phyloP scores from a whole-genome alignment of 2,113 vertebrate genomes.

The Rousettus leschenaultii region DNA sequence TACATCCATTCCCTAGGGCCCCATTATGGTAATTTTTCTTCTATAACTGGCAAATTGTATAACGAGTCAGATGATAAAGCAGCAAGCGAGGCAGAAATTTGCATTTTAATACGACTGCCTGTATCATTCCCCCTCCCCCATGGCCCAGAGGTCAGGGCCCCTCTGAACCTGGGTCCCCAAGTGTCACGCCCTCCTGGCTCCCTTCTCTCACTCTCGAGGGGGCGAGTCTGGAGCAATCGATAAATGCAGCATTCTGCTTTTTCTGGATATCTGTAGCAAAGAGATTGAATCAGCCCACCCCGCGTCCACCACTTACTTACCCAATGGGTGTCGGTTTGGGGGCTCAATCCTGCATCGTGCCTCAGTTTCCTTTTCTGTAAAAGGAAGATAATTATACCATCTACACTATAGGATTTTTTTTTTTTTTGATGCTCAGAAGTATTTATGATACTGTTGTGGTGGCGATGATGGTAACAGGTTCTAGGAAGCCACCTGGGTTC shows the following conservation, averaged over 20 bases:
- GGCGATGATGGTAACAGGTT: not conserved
- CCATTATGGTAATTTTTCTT: slow-evolving; percentile 90
- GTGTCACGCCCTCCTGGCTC: not conserved
- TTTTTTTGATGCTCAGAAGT: not conserved
- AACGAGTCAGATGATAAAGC: slow-evolving; percentile 89
- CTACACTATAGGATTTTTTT: too few species aligned
- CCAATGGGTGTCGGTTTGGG: not conserved
- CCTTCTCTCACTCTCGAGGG: not conserved
- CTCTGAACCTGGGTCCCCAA: not conserved
- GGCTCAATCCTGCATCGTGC: not conserved
- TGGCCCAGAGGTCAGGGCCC: slow-evolving; percentile 47
- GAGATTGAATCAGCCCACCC: not conserved
- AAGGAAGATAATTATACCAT: not conserved
- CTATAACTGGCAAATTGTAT: slow-evolving; percentile 89
- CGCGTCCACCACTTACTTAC: rapidly evolving
- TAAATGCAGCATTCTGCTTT: not conserved
- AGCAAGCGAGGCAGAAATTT: slow-evolving; percentile 90
- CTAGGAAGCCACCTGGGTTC: not conserved
- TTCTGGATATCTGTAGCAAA: not conserved
- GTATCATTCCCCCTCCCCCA: slow-evolving; percentile 76
- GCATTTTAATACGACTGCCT: slow-evolving; percentile 93
- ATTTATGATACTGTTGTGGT: not conserved
- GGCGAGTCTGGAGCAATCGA: not conserved
- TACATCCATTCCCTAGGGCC: slow-evolving; percentile 85
- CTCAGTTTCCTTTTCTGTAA: slow-evolving; percentile 12